Evolutionary conservation across 2,797 vertebrate genomes (phyloP).

Genomic region (Erethizon dorsatum): DNA sequence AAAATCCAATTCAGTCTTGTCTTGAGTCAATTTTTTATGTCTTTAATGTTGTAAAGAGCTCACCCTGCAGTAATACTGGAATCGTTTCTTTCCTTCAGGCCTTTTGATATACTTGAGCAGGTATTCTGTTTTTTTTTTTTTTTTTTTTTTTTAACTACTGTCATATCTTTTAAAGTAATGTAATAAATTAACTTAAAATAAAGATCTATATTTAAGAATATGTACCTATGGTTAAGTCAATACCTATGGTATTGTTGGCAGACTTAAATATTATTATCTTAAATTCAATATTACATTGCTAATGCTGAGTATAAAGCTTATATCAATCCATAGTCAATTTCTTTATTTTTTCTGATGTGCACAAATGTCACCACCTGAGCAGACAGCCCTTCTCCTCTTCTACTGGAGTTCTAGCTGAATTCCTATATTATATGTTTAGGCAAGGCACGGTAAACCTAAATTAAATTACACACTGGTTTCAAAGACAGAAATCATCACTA

Average conservation of each 20-base stretch:
- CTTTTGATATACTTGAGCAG: not conserved
- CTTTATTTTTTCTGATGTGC: not conserved
- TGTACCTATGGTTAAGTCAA: not conserved
- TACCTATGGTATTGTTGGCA: not conserved
- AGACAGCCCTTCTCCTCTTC: not conserved
- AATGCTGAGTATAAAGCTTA: not conserved
- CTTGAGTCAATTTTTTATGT: slow-evolving; percentile 59
- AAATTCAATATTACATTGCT: not conserved
- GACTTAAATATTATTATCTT: not conserved
- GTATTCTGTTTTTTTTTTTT: not conserved
- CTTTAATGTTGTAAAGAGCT: slow-evolving; percentile 68
- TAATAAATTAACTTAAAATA: slow-evolving; percentile 37
- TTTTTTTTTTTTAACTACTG: not conserved
- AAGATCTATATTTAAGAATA: not conserved
- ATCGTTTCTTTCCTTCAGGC: not conserved
- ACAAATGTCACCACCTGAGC: not conserved
- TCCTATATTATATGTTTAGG: not conserved
- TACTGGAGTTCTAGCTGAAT: not conserved
- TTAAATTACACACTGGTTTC: slow-evolving; percentile 25
- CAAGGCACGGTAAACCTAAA: not conserved
- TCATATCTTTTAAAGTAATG: not conserved
- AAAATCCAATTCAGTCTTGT: slow-evolving; percentile 74
- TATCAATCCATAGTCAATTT: not conserved
- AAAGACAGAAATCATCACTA: slow-evolving; percentile 38
- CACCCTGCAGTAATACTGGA: not conserved